Percentiles rank a stretch among this genome's conserved stretches.
Conservation (phyloP, 2,888 invertebrate genomes). For the Epiblema foenella region DNA sequence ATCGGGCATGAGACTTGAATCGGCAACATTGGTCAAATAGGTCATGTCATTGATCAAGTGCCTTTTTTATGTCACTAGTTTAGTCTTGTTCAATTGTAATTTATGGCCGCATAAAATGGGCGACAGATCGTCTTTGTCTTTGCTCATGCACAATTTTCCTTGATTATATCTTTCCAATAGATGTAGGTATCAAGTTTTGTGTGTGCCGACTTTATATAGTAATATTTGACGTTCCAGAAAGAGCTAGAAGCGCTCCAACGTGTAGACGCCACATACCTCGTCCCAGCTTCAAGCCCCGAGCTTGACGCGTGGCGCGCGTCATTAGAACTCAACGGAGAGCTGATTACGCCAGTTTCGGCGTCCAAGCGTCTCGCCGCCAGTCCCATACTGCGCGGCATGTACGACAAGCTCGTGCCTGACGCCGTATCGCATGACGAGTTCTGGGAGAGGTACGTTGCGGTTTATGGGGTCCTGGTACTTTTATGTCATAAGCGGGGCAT, state of each 20-base stretch:
- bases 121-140: no score
- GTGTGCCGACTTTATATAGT: not conserved
- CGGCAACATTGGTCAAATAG: no score
- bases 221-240: slow-evolving; percentile 73
- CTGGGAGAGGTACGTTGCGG: slow-evolving; percentile 87
- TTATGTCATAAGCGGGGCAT: no score
- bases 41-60: no score
- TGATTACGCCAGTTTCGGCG: slow-evolving; percentile 59
- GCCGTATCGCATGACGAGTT: slow-evolving; percentile 90
- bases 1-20: no score
- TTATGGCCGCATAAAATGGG: no score
- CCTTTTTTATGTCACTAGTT: no score
- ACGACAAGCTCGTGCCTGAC: slow-evolving; percentile 88
- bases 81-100: no score
- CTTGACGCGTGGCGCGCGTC: slow-evolving; percentile 76
- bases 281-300: slow-evolving; percentile 86
- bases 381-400: slow-evolving; percentile 85
- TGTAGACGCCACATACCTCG: slow-evolving; percentile 89
- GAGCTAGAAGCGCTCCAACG: slow-evolving; percentile 89
- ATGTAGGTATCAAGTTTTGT: no score
- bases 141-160: no score
- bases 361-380: slow-evolving; percentile 61
- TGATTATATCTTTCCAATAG: no score
- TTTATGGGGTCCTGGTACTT: no score
- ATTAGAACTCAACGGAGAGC: slow-evolving; percentile 59